phyloP scores from a whole-genome alignment of 2,113 vertebrate species.

The Plestiodon gilberti region DNA sequence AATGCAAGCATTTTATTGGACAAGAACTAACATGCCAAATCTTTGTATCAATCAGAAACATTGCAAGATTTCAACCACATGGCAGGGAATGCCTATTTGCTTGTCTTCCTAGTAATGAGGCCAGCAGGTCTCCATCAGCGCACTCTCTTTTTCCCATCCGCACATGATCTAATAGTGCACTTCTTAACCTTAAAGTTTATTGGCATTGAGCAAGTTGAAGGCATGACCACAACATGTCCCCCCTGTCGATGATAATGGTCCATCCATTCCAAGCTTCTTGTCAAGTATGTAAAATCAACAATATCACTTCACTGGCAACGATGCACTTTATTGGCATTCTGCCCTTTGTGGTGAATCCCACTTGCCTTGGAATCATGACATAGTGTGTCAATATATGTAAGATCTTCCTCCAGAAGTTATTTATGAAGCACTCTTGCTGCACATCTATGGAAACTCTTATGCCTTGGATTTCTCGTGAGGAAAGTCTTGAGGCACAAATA shows the following conservation, averaged over 20 bases:
- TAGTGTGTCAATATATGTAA: constrained; percentile 17
- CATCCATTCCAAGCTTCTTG: constrained; percentile 34
- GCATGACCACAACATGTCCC: constrained; percentile 33
- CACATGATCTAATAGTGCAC: constrained; percentile 41
- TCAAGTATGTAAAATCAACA: constrained; percentile 17
- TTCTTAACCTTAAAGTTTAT: constrained; percentile 55
- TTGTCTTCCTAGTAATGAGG: neutral
- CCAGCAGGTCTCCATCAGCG: constrained; percentile 42
- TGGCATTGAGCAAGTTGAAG: constrained; percentile 19
- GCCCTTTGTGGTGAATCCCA: constrained; percentile 9
- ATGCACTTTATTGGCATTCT: constrained; percentile 35
- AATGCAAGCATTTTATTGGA: neutral
- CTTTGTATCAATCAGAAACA: neutral
- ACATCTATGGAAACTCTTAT: constrained; percentile 11
- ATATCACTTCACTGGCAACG: constrained; percentile 22
- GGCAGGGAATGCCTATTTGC: constrained; percentile 22
- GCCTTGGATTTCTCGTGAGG: neutral
- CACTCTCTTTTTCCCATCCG: neutral
- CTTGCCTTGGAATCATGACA: neutral
- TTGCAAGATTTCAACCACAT: neutral
- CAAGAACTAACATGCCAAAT: neutral
- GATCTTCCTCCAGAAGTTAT: constrained; percentile 21
- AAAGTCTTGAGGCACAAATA: neutral
- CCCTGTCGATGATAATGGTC: constrained; percentile 22
- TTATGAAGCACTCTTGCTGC: neutral